These are phyloP conservation scores for Ardeotis arabs DNA, from an alignment of 2,113 vertebrate genomes.

Conservation along the genomic window DNA sequence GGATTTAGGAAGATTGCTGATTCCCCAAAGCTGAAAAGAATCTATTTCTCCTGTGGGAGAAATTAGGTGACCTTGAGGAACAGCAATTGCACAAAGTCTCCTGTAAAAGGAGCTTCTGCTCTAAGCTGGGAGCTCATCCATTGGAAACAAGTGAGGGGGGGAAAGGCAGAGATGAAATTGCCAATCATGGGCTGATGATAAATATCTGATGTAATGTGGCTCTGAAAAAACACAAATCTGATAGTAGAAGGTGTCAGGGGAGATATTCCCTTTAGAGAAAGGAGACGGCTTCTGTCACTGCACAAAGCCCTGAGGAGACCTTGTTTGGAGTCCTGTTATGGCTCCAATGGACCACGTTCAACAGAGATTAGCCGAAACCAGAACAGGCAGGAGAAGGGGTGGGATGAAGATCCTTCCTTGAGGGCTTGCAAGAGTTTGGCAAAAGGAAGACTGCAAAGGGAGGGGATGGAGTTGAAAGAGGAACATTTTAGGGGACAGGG, in stretches of 20 bases:
- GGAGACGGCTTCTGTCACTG: neutral
- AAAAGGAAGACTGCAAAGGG: neutral
- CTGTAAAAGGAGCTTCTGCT: neutral
- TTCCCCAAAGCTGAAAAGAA: slow-evolving; percentile 4
- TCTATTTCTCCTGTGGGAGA: slow-evolving; percentile 9
- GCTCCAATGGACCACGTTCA: neutral
- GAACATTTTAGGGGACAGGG: neutral
- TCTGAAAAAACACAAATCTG: neutral
- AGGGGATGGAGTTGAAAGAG: neutral
- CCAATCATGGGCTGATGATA: neutral
- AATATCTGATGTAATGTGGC: neutral
- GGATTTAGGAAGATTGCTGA: slow-evolving; percentile 6
- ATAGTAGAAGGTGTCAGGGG: neutral
- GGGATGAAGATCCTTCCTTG: neutral
- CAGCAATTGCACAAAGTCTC: neutral
- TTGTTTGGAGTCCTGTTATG: neutral
- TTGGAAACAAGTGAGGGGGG: neutral
- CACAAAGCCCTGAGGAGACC: neutral
- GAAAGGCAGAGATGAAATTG: neutral
- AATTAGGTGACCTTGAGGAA: slow-evolving; percentile 28
- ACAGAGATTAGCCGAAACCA: neutral
- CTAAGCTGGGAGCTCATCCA: neutral
- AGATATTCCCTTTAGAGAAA: neutral
- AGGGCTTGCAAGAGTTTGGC: neutral
- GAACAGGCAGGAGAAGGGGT: neutral